Evolutionary conservation across 2,797 vertebrate species (phyloP), one percentile per base, ranked within the genome.

Genomic region (Limosa lapponica): DNA sequence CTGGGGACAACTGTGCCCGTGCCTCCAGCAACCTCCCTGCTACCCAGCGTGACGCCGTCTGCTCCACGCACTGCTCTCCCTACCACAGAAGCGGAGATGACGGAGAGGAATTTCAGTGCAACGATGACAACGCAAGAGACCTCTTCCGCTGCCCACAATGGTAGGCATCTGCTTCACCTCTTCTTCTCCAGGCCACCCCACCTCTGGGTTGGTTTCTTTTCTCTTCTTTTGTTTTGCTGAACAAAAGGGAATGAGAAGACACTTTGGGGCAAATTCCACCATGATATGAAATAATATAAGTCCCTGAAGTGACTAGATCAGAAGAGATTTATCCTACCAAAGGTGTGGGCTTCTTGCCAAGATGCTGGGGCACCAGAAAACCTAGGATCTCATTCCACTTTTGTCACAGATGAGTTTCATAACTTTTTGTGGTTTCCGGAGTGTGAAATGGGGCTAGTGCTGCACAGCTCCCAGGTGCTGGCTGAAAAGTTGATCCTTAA

Each of bases 91-190:
- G 27, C 7, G 0, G 90, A 91, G 79, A 11, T 11, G 0, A 90
- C 49, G 0, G 96, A 97, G 81, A 74, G 82, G 95, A 97, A 97
- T 22, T 55, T 84, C 85, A 97, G 93, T 11, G 41, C 39, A 0
- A 78, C 49, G 5, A 66, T 88, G 69, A 94, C 95, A 4, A 97
- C 94, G 0, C 93, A 96, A 17, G 96, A 97, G 87, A 95, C 95
- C 65, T 97, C 96, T 90, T 97, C 96, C 49, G 87, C 95, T 67
- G 72, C 96, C 44, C 96, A 97, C 87, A 96, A 95, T 0, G 94
- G 96, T 97, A 93, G 77, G 93, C 36, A n/a, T 6, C 71, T 73
- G 49, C 52, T 51, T 41, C 67, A n/a, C 24, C 27, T 58, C 70
- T 39, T 25, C 80, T 65, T 30, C 86, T 71, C 52, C 51, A 32